These are phyloP conservation scores for Rotaria macrura DNA, from an alignment of 2,888 invertebrate species.

Conservation along the genomic window DNA sequence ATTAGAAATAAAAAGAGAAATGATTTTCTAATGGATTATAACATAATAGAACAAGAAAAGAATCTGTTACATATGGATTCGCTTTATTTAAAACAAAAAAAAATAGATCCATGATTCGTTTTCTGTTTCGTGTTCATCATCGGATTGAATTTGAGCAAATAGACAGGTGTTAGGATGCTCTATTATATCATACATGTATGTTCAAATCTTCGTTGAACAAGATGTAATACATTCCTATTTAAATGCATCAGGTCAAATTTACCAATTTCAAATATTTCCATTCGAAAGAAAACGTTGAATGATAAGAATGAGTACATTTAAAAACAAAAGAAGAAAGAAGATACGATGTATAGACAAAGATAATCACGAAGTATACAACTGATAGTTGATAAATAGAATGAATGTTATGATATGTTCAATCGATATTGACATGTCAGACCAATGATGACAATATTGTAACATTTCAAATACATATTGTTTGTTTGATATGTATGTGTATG, in stretches of 20 bases:
- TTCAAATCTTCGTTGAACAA: no score
- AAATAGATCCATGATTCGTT: neutral
- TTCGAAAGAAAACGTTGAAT: neutral
- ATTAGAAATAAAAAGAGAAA: no score
- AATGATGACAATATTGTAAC: neutral
- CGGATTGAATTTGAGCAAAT: neutral
- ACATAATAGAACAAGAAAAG: no score
- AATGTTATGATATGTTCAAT: neutral
- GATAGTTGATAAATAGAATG: neutral
- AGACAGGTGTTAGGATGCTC: neutral
- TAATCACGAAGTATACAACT: neutral
- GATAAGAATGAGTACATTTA: no score
- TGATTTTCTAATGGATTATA: no score
- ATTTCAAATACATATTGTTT: neutral
- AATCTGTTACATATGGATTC: neutral
- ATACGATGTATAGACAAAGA: no score
- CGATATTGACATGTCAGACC: neutral
- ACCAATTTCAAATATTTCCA: neutral
- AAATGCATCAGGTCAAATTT: neutral
- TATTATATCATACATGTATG: neutral
- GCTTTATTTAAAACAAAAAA: neutral
- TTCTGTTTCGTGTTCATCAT: neutral
- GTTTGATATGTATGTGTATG: neutral
- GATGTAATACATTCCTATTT: no score
- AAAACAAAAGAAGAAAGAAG: no score